Evolutionary conservation across 2,888 invertebrate genomes (phyloP).

Genomic region (Monopis laevigella): DNA sequence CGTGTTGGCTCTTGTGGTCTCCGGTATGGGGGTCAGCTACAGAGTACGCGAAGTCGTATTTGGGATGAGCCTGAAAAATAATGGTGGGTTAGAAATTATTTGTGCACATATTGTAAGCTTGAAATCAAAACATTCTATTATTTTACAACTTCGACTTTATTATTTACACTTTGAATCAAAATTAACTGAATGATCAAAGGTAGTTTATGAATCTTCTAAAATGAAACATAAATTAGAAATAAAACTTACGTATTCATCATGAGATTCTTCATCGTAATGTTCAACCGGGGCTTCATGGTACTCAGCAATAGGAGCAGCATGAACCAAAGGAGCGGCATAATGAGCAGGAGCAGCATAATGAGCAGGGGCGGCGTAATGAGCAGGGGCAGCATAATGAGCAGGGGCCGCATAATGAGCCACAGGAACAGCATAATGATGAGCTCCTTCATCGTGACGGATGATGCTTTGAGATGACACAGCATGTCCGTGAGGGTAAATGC

Average conservation of each 20-base stretch:
- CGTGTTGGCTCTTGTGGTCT: conserved; percentile 63
- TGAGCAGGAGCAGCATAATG: conserved; percentile 27
- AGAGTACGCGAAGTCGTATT: conserved; percentile 59
- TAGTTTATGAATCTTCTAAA: neutral
- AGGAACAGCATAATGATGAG: conserved; percentile 16
- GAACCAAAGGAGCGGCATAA: conserved; percentile 19
- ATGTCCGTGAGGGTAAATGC: conserved; percentile 22
- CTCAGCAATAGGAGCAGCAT: no score
- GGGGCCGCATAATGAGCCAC: conserved; percentile 9
- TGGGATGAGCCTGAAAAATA: conserved; percentile 43
- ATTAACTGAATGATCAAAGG: neutral
- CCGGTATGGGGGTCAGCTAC: conserved; percentile 66
- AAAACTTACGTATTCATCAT: conserved; percentile 32
- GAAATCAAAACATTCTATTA: no score
- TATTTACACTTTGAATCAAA: neutral
- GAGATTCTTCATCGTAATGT: neutral
- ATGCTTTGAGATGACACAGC: conserved; percentile 18
- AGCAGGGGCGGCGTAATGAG: conserved; percentile 31
- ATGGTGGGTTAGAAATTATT: no score
- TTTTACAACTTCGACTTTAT: neutral
- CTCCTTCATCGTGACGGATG: conserved; percentile 15
- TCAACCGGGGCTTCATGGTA: conserved; percentile 23
- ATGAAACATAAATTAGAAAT: neutral
- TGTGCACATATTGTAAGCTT: no score
- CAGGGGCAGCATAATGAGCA: conserved; percentile 20